Evolutionary conservation across 2,113 vertebrate species (phyloP).

Genomic region (Prunella fulvescens): DNA sequence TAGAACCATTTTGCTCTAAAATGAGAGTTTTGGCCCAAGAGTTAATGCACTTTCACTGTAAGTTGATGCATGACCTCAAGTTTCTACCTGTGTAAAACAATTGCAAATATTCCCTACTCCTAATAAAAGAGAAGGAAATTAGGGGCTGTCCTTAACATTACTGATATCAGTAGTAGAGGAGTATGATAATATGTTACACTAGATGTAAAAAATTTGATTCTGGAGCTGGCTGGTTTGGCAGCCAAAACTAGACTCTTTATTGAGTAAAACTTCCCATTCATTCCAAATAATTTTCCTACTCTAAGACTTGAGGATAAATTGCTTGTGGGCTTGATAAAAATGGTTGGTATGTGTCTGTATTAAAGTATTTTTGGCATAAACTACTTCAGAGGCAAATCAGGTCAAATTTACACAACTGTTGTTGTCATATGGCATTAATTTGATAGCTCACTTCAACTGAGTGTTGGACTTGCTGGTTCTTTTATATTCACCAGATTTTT

Average conservation of each 20-base stretch:
- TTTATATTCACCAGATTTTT: constrained; percentile 29
- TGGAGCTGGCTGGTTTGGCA: not conserved
- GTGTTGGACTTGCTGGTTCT: constrained; percentile 29
- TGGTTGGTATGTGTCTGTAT: not conserved
- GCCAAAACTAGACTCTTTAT: not conserved
- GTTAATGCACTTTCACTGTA: not conserved
- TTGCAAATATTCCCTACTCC: not conserved
- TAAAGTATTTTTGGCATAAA: constrained; percentile 14
- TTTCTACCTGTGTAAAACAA: not conserved
- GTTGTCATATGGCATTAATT: constrained; percentile 63
- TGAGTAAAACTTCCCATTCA: not conserved
- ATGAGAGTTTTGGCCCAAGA: not conserved
- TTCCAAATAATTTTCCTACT: not conserved
- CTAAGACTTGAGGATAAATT: not conserved
- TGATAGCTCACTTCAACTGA: constrained; percentile 54
- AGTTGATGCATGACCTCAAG: not conserved
- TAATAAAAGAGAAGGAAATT: not conserved
- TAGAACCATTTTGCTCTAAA: not conserved
- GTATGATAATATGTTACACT: not conserved
- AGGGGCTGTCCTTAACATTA: not conserved
- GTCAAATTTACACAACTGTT: constrained; percentile 63
- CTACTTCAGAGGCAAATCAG: constrained; percentile 32
- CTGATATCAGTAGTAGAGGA: not conserved
- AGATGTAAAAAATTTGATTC: not conserved
- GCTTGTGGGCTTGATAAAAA: constrained; percentile 5